phyloP scores from a whole-genome alignment of 2,113 vertebrate genomes.

The Neopipo cinnamomea region DNA sequence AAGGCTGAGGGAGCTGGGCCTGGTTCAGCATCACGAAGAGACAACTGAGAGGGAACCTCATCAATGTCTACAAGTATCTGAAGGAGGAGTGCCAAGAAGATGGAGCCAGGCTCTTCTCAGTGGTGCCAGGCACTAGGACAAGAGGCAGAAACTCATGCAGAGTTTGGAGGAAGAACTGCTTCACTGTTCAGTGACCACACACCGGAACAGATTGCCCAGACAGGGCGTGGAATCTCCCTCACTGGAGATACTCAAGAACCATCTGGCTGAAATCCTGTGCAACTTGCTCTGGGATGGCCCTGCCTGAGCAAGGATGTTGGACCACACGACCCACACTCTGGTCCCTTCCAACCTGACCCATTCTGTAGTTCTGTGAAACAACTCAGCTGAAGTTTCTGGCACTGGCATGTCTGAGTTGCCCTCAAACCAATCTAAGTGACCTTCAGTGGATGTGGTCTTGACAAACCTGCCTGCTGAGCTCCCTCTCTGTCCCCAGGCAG shows the following conservation, averaged over 20 bases:
- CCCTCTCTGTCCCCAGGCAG: neutral
- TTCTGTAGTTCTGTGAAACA: neutral
- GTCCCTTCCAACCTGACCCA: neutral
- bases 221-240: neutral
- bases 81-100: neutral
- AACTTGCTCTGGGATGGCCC: neutral
- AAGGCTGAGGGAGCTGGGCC: neutral
- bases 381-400: neutral
- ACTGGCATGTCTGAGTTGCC: neutral
- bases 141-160: neutral
- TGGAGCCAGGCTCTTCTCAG: neutral
- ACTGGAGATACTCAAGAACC: neutral
- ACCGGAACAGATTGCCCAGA: neutral
- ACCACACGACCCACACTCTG: neutral
- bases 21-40: neutral
- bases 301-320: neutral
- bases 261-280: neutral
- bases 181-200: neutral
- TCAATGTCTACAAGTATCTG: neutral
- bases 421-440: neutral
- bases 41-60: neutral
- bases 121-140: neutral
- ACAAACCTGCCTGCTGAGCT: neutral
- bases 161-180: neutral
- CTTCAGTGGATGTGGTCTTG: rapidly evolving